Evolutionary conservation across 2,113 vertebrate species (phyloP), one percentile per base, ranked within the genome.

Genomic region (Chaetodon auriga): DNA sequence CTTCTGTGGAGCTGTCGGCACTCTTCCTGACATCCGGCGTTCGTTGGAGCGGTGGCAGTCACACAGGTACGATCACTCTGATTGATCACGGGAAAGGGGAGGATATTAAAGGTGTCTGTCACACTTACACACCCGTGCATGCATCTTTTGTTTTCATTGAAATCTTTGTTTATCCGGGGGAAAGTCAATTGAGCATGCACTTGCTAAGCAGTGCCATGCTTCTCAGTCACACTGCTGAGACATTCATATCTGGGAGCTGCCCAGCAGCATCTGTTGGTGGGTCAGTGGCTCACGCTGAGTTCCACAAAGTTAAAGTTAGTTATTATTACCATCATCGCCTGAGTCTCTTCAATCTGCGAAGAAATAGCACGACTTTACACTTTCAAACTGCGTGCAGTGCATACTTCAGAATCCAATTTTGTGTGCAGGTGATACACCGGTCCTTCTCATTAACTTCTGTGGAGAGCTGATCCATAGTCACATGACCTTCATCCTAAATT

Each of bases 61-160:
- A 68, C 90, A 46, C 93, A 94, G 95, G 95, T 95, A 95, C 83
- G 89, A 92, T 94, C 90, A 82, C 81, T 77, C 86, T 90, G 61
- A 93, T 90, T 95, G 93, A 95, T 94, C 94, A 89, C 85, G 68
- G 69, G 62, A 92, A 95, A 89, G 87, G 81, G 92, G 93, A 95
- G 95, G 95, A 93, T 96, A 96, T 96, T 95, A 94, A 94, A 95
- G 95, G 91, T 96, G 95, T 94, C 97, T 96, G 96, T 96, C 96
- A 96, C 94, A 90, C 93, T 90, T 92, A 92, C 93, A 4, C 93
- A 93, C 87, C 66, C 49, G 16, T 94, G 92, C 96, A 95, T 75
- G 75, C 87, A 55, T 80, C 69, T 71, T 90, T 83, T 68, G 55
- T 78, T 89, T 84, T 90, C 80, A 72, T 86, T 85, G 45, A 60